Conservation (phyloP, 2,888 invertebrate species). For the Euclidia mi region DNA sequence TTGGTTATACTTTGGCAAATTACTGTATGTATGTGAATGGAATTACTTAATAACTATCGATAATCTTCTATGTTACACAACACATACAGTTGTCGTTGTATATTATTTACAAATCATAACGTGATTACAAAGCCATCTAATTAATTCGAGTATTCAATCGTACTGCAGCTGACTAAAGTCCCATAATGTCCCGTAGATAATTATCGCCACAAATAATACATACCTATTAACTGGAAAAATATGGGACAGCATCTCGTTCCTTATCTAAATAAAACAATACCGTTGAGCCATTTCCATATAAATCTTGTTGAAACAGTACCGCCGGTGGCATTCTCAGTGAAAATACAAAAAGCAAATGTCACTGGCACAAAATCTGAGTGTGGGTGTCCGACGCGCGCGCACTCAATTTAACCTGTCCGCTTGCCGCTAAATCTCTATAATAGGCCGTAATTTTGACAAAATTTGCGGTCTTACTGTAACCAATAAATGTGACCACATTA, state of each 20-base stretch:
- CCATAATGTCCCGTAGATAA: too few species aligned
- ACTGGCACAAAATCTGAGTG: constrained; percentile 57
- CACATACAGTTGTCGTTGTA: too few species aligned
- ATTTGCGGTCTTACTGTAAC: constrained; percentile 7
- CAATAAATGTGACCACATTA: background rate
- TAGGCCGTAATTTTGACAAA: constrained; percentile 31
- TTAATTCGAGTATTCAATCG: too few species aligned
- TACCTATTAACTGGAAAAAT: constrained; percentile 1
- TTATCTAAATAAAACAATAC: constrained; percentile 50
- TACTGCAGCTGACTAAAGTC: too few species aligned
- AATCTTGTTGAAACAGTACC: constrained; percentile 51
- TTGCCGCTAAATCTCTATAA: constrained; percentile 60
- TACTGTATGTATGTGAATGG: too few species aligned
- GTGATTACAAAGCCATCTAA: too few species aligned
- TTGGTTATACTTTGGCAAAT: too few species aligned
- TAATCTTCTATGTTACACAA: too few species aligned
- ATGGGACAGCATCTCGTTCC: background rate
- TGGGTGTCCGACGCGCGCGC: constrained; percentile 53
- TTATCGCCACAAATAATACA: background rate
- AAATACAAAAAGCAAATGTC: constrained; percentile 75
- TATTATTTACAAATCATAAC: too few species aligned
- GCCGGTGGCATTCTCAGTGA: constrained; percentile 53
- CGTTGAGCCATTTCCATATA: constrained; percentile 47
- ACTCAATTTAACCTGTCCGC: constrained; percentile 68
- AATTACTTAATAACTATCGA: too few species aligned